Conservation (phyloP, 2,797 vertebrate species). For the Sitta carolinensis region DNA sequence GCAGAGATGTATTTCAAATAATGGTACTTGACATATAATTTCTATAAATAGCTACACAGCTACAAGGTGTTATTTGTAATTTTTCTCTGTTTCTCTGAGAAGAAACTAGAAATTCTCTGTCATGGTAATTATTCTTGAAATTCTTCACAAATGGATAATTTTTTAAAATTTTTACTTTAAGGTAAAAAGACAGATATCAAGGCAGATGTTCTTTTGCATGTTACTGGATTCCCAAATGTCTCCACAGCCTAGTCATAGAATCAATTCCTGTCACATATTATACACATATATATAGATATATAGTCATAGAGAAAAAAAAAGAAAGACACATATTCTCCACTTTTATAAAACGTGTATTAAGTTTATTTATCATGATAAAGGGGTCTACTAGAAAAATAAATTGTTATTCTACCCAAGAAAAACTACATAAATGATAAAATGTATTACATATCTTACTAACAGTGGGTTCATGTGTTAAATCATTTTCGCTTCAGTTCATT, state of each 20-base stretch:
- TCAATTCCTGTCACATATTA: background rate
- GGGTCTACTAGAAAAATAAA: background rate
- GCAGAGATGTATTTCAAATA: slow-evolving; percentile 48
- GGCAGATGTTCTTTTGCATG: background rate
- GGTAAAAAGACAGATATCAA: background rate
- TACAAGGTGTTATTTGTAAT: slow-evolving; percentile 26
- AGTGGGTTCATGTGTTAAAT: background rate
- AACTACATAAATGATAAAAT: background rate
- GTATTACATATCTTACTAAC: background rate
- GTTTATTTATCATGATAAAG: background rate
- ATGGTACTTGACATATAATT: slow-evolving; percentile 4
- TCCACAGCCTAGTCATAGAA: background rate
- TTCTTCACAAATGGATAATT: background rate
- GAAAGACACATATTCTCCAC: background rate
- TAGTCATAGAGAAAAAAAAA: background rate
- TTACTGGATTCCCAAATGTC: background rate
- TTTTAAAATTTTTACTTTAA: background rate
- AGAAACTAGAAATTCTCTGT: slow-evolving; percentile 4
- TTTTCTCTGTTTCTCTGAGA: background rate
- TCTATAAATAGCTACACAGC: slow-evolving; percentile 25
- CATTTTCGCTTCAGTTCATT: background rate
- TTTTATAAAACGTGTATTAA: background rate
- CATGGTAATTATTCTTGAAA: slow-evolving; percentile 1
- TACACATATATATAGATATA: background rate
- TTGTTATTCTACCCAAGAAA: background rate